These are phyloP conservation scores for Motacilla alba DNA, from an alignment of 2,113 vertebrate species.

Conservation along the genomic window DNA sequence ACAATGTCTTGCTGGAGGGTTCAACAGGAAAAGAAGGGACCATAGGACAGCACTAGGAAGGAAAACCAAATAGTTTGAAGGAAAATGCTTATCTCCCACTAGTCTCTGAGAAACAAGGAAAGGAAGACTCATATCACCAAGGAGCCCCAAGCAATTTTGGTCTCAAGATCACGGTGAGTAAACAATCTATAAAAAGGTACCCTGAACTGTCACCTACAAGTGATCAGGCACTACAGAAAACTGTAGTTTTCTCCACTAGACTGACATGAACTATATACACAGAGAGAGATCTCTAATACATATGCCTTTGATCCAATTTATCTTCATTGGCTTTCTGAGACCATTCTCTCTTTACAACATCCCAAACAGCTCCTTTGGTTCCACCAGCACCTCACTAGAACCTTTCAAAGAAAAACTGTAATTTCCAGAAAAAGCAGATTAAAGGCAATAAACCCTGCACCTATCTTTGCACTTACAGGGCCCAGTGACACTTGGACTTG, in stretches of 20 bases:
- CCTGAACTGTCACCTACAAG: not conserved
- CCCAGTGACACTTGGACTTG: fast-evolving
- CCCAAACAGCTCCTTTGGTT: not conserved
- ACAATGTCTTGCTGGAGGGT: not conserved
- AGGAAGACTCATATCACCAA: not conserved
- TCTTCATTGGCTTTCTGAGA: not conserved
- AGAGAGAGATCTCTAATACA: not conserved
- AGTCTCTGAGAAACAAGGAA: not conserved
- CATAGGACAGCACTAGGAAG: not conserved
- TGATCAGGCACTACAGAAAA: not conserved
- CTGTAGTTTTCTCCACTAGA: not conserved
- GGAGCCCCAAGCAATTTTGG: not conserved
- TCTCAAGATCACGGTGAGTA: not conserved
- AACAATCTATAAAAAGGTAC: not conserved
- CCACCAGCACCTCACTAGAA: not conserved
- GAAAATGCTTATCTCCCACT: not conserved
- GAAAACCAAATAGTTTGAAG: not conserved
- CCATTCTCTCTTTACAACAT: not conserved
- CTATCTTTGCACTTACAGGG: not conserved
- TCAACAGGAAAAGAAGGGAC: not conserved
- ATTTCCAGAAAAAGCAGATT: not conserved
- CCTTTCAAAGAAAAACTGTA: not conserved
- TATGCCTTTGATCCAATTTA: not conserved
- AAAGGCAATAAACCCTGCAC: not conserved
- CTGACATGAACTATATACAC: not conserved